Percentiles rank a stretch among this genome's conserved stretches.
Conservation (phyloP, 2,797 vertebrate species). For the Leontocebus nigricollis region DNA sequence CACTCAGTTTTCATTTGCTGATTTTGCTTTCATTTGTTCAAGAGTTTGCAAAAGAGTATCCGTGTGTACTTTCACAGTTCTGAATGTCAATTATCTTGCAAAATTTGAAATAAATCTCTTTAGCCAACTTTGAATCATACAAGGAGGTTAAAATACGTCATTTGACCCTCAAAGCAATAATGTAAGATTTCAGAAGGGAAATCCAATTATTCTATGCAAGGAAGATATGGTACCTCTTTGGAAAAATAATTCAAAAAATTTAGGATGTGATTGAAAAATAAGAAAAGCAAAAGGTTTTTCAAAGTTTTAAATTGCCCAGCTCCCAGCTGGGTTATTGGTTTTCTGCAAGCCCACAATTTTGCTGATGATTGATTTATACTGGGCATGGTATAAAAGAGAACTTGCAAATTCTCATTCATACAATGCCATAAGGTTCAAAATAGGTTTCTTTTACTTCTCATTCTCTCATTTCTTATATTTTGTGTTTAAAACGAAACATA, state of each 20-base stretch:
- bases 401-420: constrained; percentile 44
- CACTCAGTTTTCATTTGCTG: constrained; percentile 35
- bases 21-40: constrained; percentile 26
- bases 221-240: constrained; percentile 51
- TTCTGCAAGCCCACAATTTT: constrained; percentile 21
- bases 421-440: not conserved
- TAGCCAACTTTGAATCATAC: constrained; percentile 58
- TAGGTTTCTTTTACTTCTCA: not conserved
- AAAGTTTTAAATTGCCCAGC: constrained; percentile 65
- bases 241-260: constrained; percentile 74
- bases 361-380: constrained; percentile 39
- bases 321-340: constrained; percentile 47
- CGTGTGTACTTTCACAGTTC: constrained; percentile 36
- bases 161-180: constrained; percentile 68
- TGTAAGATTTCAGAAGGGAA: constrained; percentile 62
- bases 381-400: not conserved
- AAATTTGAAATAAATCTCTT: constrained; percentile 74
- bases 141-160: constrained; percentile 63
- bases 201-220: constrained; percentile 65
- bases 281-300: constrained; percentile 58
- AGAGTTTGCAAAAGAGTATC: constrained; percentile 40
- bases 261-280: constrained; percentile 68
- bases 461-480: constrained; percentile 15
- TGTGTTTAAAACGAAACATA: constrained; percentile 47
- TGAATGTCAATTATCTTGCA: constrained; percentile 63